Conservation (phyloP, 2,797 vertebrate species). For the Thaleichthys pacificus region DNA sequence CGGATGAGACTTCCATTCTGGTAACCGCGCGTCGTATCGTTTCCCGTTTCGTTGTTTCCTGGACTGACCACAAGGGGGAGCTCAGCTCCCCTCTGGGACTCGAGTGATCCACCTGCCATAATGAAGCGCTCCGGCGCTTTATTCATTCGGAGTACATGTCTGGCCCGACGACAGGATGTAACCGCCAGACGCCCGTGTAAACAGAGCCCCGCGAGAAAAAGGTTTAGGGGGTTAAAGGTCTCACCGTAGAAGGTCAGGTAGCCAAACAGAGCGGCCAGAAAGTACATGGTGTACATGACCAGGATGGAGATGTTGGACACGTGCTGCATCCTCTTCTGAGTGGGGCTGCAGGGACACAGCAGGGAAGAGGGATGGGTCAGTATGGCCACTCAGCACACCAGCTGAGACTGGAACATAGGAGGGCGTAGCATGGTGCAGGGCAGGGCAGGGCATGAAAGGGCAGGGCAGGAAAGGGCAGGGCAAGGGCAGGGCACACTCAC, state of each 20-base stretch:
- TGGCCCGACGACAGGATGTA: neutral
- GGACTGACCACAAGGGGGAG: constrained; percentile 27
- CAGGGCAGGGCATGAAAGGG: neutral
- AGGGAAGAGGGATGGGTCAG: neutral
- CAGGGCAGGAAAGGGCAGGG: neutral
- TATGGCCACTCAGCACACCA: constrained; percentile 23
- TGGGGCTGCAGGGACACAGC: constrained; percentile 77
- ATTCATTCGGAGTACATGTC: neutral
- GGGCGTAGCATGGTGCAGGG: too few species aligned
- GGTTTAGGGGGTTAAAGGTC: constrained; percentile 35
- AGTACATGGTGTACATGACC: constrained; percentile 98
- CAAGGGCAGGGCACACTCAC: constrained; percentile 72
- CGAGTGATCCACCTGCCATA: neutral
- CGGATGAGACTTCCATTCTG: neutral
- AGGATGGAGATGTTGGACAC: constrained; percentile 94
- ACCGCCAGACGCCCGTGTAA: neutral
- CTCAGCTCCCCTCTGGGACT: neutral
- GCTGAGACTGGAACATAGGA: neutral
- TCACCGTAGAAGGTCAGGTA: constrained; percentile 98
- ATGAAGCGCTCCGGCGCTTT: too few species aligned
- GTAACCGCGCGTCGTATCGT: neutral
- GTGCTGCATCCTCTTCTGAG: constrained; percentile 92
- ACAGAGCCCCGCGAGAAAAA: neutral
- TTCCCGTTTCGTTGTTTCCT: neutral
- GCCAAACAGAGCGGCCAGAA: constrained; percentile 95